Percentiles rank a stretch among this genome's conserved stretches.
phyloP scores from a whole-genome alignment of 2,888 invertebrate genomes.

The Hipparchia sbordonii region DNA sequence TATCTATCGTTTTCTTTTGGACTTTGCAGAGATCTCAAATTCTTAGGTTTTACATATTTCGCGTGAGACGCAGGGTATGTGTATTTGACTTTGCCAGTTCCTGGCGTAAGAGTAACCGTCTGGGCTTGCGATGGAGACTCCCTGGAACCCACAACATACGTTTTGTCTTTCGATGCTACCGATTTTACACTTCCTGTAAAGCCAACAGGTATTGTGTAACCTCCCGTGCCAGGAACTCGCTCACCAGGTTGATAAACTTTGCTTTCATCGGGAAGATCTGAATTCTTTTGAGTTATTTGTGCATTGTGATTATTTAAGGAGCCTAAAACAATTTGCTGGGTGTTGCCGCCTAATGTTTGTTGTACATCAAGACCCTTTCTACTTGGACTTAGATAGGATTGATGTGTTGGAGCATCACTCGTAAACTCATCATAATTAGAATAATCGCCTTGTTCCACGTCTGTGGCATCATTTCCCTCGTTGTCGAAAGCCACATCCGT shows the following conservation, averaged over 20 bases:
- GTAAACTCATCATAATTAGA: slow-evolving; percentile 84
- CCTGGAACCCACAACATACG: slow-evolving; percentile 81
- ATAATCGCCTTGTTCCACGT: slow-evolving; percentile 80
- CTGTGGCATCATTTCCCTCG: slow-evolving; percentile 70
- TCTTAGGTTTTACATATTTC: slow-evolving; percentile 62
- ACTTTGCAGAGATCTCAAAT: slow-evolving; percentile 64
- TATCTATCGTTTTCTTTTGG: slow-evolving; percentile 82
- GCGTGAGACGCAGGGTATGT: slow-evolving; percentile 56
- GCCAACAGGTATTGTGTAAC: slow-evolving; percentile 86
- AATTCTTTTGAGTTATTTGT: slow-evolving; percentile 83
- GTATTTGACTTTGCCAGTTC: slow-evolving; percentile 73
- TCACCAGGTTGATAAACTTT: slow-evolving; percentile 86
- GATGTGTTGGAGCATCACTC: slow-evolving; percentile 60
- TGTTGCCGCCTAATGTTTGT: slow-evolving; percentile 80
- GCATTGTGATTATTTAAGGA: slow-evolving; percentile 83
- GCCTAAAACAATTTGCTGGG: slow-evolving; percentile 85
- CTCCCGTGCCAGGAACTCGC: slow-evolving; percentile 85
- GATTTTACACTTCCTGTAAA: slow-evolving; percentile 87
- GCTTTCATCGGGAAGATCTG: slow-evolving; percentile 77
- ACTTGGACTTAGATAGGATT: slow-evolving; percentile 60
- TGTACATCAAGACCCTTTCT: slow-evolving; percentile 68
- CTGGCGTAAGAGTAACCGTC: slow-evolving; percentile 82
- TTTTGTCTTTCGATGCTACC: slow-evolving; percentile 83
- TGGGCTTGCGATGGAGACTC: slow-evolving; percentile 86
- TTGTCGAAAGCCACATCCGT: slow-evolving; percentile 64